Conservation (phyloP, 2,113 vertebrate genomes). For the Neogale vison region DNA sequence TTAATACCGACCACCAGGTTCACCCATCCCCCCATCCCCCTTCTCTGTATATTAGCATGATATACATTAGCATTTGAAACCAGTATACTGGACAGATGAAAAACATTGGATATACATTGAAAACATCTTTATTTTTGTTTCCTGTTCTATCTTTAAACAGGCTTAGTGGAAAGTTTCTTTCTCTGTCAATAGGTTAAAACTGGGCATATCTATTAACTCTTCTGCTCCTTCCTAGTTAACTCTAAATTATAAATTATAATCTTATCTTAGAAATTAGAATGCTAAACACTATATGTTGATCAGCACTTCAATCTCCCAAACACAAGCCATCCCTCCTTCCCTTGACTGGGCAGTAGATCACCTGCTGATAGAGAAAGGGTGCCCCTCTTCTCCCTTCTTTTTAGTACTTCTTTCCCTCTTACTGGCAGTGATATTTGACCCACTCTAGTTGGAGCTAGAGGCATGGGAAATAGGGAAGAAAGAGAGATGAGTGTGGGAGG, state of each 20-base stretch:
- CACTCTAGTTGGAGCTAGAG: not conserved
- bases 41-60: not conserved
- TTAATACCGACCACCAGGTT: too few species aligned
- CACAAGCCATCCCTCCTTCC: not conserved
- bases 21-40: too few species aligned
- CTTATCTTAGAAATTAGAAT: not conserved
- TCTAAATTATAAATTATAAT: not conserved
- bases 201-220: not conserved
- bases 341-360: not conserved
- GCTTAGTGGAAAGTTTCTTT: not conserved
- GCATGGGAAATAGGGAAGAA: not conserved
- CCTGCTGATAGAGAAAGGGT: not conserved
- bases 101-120: not conserved
- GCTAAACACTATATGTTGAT: not conserved
- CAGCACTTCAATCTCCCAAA: not conserved
- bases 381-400: not conserved
- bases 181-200: not conserved
- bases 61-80: not conserved
- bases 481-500: not conserved
- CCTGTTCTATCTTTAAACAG: not conserved
- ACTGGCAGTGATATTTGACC: not conserved
- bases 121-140: not conserved
- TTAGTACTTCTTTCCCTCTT: not conserved
- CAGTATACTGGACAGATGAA: not conserved
- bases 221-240: not conserved